Evolutionary conservation across 2,113 vertebrate species (phyloP).

Genomic region (Atractosteus spatula): DNA sequence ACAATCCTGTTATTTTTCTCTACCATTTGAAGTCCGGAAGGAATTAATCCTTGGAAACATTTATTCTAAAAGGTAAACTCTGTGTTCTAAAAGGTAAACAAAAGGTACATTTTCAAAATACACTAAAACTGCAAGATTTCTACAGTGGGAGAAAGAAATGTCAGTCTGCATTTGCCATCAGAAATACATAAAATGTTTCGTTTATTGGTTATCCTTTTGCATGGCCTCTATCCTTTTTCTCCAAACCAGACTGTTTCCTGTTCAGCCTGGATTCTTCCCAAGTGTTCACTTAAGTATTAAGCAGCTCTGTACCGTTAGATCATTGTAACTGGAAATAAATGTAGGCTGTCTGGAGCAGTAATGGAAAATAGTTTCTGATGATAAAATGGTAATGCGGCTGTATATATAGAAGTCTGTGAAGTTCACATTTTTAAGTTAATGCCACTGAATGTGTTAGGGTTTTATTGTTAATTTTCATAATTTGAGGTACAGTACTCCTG

Average conservation of each 20-base stretch:
- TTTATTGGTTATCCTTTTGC: constrained; percentile 13
- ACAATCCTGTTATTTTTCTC: too few species aligned
- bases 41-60: too few species aligned
- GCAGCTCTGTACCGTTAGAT: constrained; percentile 37
- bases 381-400: constrained; percentile 18
- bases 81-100: too few species aligned
- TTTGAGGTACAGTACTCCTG: too few species aligned
- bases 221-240: constrained; percentile 45
- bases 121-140: too few species aligned
- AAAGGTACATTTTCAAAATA: too few species aligned
- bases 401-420: constrained; percentile 31
- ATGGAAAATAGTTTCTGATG: constrained; percentile 39
- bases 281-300: constrained; percentile 42
- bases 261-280: constrained; percentile 43
- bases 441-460: constrained; percentile 11
- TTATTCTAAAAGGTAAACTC: too few species aligned
- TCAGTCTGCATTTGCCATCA: background rate
- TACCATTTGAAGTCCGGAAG: too few species aligned
- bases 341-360: constrained; percentile 25
- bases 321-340: constrained; percentile 33
- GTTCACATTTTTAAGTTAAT: constrained; percentile 30
- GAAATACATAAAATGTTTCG: background rate
- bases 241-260: constrained; percentile 50
- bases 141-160: too few species aligned
- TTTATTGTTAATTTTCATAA: too few species aligned